Conservation (phyloP, 1,140 invertebrate genomes). For the Saccostrea echinata region DNA sequence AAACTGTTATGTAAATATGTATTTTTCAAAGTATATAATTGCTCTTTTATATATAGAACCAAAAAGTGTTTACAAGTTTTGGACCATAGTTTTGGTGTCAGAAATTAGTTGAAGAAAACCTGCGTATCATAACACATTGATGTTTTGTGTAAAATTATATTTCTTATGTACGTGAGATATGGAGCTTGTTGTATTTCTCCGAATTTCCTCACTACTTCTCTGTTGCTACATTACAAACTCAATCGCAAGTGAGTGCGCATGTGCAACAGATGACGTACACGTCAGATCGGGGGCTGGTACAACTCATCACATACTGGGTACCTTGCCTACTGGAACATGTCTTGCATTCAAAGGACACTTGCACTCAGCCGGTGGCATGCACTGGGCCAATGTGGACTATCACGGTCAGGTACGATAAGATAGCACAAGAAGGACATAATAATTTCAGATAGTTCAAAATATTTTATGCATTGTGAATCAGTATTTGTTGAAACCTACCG, state of each 20-base stretch:
- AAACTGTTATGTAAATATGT: too few species aligned
- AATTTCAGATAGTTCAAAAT: too few species aligned
- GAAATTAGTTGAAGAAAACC: too few species aligned
- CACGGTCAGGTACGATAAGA: constrained; percentile 50
- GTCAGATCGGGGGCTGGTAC: constrained; percentile 55
- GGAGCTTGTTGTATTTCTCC: not conserved
- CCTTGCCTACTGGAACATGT: constrained; percentile 44
- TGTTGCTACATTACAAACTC: not conserved
- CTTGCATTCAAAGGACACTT: constrained; percentile 47
- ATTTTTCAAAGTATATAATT: too few species aligned
- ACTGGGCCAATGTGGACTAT: constrained; percentile 57
- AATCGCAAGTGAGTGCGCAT: constrained; percentile 55
- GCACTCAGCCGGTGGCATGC: constrained; percentile 12
- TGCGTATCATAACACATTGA: too few species aligned
- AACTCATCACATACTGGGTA: constrained; percentile 45
- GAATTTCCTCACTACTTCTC: not conserved
- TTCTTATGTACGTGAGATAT: too few species aligned
- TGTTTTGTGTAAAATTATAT: too few species aligned
- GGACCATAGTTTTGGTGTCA: too few species aligned
- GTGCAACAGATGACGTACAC: constrained; percentile 58
- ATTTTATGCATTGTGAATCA: too few species aligned
- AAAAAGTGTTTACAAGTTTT: too few species aligned
- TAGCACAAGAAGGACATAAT: not conserved
- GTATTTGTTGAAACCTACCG: too few species aligned
- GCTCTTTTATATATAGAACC: too few species aligned